These are phyloP conservation scores for Lasioglossum villosulum DNA, from an alignment of 2,888 invertebrate genomes.

Conservation along the genomic window DNA sequence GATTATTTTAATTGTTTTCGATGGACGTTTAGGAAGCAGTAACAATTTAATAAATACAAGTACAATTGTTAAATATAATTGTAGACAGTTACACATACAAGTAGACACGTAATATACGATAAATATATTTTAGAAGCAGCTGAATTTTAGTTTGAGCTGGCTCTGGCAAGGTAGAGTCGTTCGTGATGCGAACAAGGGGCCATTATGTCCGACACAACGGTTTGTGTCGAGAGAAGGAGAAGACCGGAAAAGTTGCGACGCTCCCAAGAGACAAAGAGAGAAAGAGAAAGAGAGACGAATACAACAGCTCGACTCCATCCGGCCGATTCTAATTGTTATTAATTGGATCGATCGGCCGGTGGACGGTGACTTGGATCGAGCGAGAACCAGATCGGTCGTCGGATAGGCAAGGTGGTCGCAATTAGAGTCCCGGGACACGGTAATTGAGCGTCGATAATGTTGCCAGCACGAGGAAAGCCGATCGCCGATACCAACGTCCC, in stretches of 20 bases:
- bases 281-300: slow-evolving; percentile 42
- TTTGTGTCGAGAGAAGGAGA: slow-evolving; percentile 46
- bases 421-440: slow-evolving; percentile 59
- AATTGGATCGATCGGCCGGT: slow-evolving; percentile 48
- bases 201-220: slow-evolving; percentile 58
- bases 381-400: slow-evolving; percentile 46
- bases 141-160: background rate
- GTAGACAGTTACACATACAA: too few relatives aligned
- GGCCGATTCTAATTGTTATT: slow-evolving; percentile 55
- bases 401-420: slow-evolving; percentile 60
- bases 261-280: slow-evolving; percentile 12
- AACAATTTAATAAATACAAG: too few relatives aligned
- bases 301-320: slow-evolving; percentile 18
- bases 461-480: slow-evolving; percentile 36
- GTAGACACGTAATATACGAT: too few relatives aligned
- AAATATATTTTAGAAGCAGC: background rate
- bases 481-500: slow-evolving; percentile 26
- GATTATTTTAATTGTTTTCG: too few relatives aligned
- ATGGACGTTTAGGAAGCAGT: too few relatives aligned
- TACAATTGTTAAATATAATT: too few relatives aligned
- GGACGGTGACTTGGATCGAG: slow-evolving; percentile 22
- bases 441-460: slow-evolving; percentile 64
- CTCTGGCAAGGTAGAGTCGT: slow-evolving; percentile 19
- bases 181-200: slow-evolving; percentile 55
- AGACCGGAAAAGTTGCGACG: slow-evolving; percentile 46